A percentile compares a stretch with the other conserved stretches of the same genome.
These are phyloP conservation scores for Hofmannophila pseudospretella DNA, from an alignment of 2,888 invertebrate genomes.

Conservation along the genomic window DNA sequence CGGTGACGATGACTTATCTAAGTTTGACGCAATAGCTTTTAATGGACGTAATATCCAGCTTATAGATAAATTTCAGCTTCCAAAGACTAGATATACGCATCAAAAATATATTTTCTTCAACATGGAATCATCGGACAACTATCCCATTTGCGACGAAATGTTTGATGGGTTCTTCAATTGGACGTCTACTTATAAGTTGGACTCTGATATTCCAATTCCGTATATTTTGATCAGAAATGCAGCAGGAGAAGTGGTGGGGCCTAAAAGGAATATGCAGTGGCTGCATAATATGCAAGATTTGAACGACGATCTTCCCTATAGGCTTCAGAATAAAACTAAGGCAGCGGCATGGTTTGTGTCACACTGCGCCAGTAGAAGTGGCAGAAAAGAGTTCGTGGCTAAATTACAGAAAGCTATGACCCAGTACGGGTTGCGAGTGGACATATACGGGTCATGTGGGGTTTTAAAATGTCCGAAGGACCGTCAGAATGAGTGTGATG, in stretches of 20 bases:
- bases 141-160: conserved; percentile 40
- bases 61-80: conserved; percentile 23
- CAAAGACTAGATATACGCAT: conserved; percentile 33
- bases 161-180: conserved; percentile 64
- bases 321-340: conserved; percentile 45
- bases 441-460: conserved; percentile 77
- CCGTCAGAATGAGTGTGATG: conserved; percentile 35
- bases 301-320: conserved; percentile 28
- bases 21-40: conserved; percentile 56
- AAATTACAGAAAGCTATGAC: conserved; percentile 36
- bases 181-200: conserved; percentile 60
- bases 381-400: conserved; percentile 33
- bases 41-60: conserved; percentile 45
- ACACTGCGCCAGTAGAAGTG: conserved; percentile 44
- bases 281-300: conserved; percentile 26
- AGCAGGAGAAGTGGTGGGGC: conserved; percentile 45
- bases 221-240: conserved; percentile 48
- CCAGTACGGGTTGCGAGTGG: conserved; percentile 46
- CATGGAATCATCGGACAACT: conserved; percentile 59
- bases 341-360: conserved; percentile 70
- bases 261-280: conserved; percentile 43
- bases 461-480: conserved; percentile 36
- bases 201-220: conserved; percentile 55
- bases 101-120: conserved; percentile 63
- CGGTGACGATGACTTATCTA: conserved; percentile 32